These are phyloP conservation scores for Diachasmimorpha longicaudata DNA, from an alignment of 1,140 invertebrate species.

Conservation along the genomic window DNA sequence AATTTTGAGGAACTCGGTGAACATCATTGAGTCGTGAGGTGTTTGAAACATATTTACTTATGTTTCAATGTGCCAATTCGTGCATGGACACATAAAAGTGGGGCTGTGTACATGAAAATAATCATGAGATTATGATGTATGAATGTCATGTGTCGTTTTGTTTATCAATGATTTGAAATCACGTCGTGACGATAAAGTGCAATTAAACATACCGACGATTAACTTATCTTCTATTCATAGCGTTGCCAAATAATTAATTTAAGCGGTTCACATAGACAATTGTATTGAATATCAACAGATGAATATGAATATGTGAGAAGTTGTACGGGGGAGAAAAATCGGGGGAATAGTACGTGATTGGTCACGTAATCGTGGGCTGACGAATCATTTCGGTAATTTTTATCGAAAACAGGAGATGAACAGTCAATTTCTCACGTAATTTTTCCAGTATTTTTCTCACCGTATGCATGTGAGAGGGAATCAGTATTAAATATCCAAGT, in stretches of 20 bases:
- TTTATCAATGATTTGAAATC: not conserved
- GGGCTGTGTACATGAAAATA: not conserved
- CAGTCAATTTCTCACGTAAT: too few species aligned
- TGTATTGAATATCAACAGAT: conserved; percentile 7
- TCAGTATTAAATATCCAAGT: not conserved
- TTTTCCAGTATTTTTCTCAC: too few species aligned
- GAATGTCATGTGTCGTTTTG: not conserved
- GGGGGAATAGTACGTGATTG: too few species aligned
- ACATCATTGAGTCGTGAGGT: not conserved
- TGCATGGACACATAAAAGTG: not conserved
- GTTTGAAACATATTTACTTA: not conserved
- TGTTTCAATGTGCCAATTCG: not conserved
- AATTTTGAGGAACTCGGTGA: not conserved
- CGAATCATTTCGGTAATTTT: too few species aligned
- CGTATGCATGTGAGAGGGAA: not conserved
- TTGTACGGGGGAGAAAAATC: not conserved
- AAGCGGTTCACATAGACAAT: conserved; percentile 15
- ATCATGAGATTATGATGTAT: not conserved
- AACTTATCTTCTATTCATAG: conserved; percentile 22
- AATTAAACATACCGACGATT: conserved; percentile 30
- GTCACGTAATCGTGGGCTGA: too few species aligned
- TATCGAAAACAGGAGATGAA: too few species aligned
- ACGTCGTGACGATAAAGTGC: conserved; percentile 30
- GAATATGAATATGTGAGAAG: conserved; percentile 10
- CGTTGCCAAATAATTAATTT: conserved; percentile 35